Evolutionary conservation across 2,888 invertebrate species (phyloP).

Genomic region (Hydraecia micacea): DNA sequence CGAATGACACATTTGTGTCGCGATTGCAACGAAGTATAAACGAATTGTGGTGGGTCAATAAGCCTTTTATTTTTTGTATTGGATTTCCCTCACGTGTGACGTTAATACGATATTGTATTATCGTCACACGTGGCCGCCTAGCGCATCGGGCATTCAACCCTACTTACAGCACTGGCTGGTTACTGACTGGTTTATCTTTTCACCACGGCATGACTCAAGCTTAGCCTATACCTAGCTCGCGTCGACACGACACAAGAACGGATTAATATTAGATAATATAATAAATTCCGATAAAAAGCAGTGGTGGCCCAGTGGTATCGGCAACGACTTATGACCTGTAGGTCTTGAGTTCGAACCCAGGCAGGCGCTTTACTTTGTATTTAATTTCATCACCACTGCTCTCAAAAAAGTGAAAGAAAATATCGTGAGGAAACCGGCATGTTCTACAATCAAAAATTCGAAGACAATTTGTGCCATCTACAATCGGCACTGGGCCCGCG

Average conservation of each 20-base stretch:
- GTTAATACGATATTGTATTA: not conserved
- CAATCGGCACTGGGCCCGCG: not conserved
- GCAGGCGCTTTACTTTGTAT: too few relatives aligned
- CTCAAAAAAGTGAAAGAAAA: too few relatives aligned
- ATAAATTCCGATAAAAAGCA: too few relatives aligned
- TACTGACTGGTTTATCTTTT: not conserved
- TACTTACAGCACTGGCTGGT: too few relatives aligned
- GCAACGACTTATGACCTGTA: too few relatives aligned
- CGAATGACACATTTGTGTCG: conserved; percentile 52
- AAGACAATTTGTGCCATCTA: not conserved
- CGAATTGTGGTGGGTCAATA: conserved; percentile 21
- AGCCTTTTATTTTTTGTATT: conserved; percentile 23
- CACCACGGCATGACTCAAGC: not conserved
- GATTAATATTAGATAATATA: too few relatives aligned
- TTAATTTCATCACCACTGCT: too few relatives aligned
- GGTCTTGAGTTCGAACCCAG: too few relatives aligned
- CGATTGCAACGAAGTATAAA: conserved; percentile 35
- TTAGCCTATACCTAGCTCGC: not conserved
- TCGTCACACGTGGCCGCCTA: too few relatives aligned
- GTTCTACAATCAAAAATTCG: too few relatives aligned
- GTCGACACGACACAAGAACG: not conserved
- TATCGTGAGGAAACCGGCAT: too few relatives aligned
- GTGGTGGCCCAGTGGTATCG: too few relatives aligned
- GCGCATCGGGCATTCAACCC: not conserved
- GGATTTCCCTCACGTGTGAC: not conserved